Evolutionary conservation across 2,888 invertebrate species (phyloP).

Genomic region (Pandemis cinnamomeana): DNA sequence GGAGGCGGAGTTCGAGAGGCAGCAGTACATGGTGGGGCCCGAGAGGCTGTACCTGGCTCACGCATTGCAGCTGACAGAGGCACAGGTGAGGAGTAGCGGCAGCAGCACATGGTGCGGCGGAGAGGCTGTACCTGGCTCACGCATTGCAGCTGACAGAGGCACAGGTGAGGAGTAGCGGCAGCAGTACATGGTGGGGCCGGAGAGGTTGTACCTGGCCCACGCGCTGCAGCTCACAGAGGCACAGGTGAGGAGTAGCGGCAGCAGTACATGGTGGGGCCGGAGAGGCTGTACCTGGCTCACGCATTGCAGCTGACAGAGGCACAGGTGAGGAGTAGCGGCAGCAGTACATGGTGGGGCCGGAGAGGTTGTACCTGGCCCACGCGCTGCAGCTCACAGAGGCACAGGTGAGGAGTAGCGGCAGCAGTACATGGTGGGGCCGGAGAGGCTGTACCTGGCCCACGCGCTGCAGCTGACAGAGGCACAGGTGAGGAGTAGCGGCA

Average conservation of each 20-base stretch:
- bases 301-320: not conserved
- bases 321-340: not conserved
- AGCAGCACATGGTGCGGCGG: conserved; percentile 99
- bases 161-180: conserved; percentile 86
- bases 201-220: not conserved
- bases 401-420: too few species aligned
- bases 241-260: not conserved
- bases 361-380: not conserved
- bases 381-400: too few species aligned
- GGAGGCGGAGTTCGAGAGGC: conserved; percentile 97
- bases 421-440: conserved; percentile 70
- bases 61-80: conserved; percentile 93
- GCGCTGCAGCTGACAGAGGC: conserved; percentile 94
- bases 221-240: not conserved
- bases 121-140: conserved; percentile 95
- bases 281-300: not conserved
- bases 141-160: conserved; percentile 94
- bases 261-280: not conserved
- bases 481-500: conserved; percentile 86
- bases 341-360: not conserved
- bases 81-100: conserved; percentile 91
- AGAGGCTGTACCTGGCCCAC: conserved; percentile 95
- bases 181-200: not conserved
- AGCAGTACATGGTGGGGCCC: conserved; percentile 99
- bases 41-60: conserved; percentile 96